Evolutionary conservation across 2,888 invertebrate genomes (phyloP).

Genomic region (Platypus cylindrus): DNA sequence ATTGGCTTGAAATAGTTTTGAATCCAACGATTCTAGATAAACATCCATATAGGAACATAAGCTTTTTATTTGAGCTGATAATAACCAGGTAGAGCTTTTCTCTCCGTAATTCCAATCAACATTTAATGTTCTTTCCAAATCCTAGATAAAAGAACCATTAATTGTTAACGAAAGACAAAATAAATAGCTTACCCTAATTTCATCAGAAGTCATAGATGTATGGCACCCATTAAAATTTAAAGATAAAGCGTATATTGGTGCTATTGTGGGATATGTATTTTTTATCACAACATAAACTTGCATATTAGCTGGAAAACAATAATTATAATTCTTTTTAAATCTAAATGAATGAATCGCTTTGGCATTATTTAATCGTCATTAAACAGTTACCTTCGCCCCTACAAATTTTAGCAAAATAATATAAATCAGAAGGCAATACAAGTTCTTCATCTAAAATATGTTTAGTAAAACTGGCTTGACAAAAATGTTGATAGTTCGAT

Average conservation of each 20-base stretch:
- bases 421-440: conserved; percentile 50
- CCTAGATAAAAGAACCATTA: conserved; percentile 26
- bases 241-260: conserved; percentile 66
- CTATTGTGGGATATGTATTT: conserved; percentile 67
- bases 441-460: conserved; percentile 44
- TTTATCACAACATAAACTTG: conserved; percentile 65
- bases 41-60: conserved; percentile 76
- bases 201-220: conserved; percentile 53
- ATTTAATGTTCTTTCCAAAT: conserved; percentile 41
- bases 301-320: conserved; percentile 56
- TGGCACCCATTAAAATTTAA: conserved; percentile 60
- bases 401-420: conserved; percentile 68
- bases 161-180: conserved; percentile 6
- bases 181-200: conserved; percentile 46
- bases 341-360: conserved; percentile 3
- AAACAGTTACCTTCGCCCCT: conserved; percentile 61
- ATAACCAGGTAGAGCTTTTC: conserved; percentile 36
- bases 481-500: conserved; percentile 55
- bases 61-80: conserved; percentile 71
- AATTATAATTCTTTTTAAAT: conserved; percentile 11
- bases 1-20: conserved; percentile 60
- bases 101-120: conserved; percentile 41
- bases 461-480: conserved; percentile 40
- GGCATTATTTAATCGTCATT: too few relatives aligned
- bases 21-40: conserved; percentile 64